phyloP scores from a whole-genome alignment of 2,113 vertebrate genomes.

The Ctenomys sociabilis region DNA sequence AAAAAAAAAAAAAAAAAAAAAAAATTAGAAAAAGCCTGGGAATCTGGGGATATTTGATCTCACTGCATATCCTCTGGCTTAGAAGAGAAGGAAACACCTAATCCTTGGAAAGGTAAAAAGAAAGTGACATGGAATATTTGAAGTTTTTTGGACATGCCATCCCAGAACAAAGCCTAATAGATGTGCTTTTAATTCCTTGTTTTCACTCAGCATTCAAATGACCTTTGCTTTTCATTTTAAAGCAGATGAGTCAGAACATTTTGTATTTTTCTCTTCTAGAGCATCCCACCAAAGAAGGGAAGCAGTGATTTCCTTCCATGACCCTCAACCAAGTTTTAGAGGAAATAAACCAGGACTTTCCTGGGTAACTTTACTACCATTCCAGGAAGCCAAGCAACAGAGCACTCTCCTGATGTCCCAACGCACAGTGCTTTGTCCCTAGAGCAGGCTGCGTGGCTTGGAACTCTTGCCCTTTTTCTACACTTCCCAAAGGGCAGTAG shows the following conservation, averaged over 20 bases:
- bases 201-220: slow-evolving; percentile 13
- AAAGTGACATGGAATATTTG: background rate
- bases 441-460: background rate
- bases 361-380: background rate
- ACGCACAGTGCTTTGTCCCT: no score
- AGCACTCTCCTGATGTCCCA: rapidly evolving
- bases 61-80: background rate
- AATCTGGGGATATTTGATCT: background rate
- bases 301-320: slow-evolving; percentile 10
- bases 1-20: background rate
- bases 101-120: background rate
- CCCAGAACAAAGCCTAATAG: slow-evolving; percentile 12
- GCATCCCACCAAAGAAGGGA: background rate
- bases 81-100: background rate
- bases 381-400: background rate
- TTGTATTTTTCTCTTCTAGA: slow-evolving; percentile 33
- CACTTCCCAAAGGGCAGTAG: background rate
- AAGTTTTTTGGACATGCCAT: background rate
- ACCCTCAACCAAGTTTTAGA: background rate
- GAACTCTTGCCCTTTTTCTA: background rate
- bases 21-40: background rate
- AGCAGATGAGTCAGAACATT: slow-evolving; percentile 55
- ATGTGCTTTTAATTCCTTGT: slow-evolving; percentile 35
- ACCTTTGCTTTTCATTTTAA: slow-evolving; percentile 57
- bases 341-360: slow-evolving; percentile 26